These are phyloP conservation scores for Callipepla squamata DNA, from an alignment of 2,113 vertebrate genomes.

Conservation along the genomic window DNA sequence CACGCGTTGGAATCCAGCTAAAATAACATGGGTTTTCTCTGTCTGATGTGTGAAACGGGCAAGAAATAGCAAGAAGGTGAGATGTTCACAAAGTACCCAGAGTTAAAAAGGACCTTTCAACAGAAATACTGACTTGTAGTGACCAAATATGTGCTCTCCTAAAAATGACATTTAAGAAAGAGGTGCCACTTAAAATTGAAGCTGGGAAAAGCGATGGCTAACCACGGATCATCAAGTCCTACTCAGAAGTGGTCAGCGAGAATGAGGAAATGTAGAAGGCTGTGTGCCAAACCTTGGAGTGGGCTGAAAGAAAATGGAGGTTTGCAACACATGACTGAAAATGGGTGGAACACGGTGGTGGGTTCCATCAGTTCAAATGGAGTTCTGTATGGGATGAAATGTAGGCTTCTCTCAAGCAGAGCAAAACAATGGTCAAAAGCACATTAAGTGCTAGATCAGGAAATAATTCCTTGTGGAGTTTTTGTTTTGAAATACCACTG, in stretches of 20 bases:
- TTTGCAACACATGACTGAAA: background rate
- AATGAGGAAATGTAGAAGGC: fast-evolving
- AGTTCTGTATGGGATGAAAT: background rate
- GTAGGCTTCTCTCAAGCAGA: background rate
- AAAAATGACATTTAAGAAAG: background rate
- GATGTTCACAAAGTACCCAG: background rate
- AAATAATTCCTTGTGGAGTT: background rate
- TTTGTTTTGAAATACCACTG: background rate
- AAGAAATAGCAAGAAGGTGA: background rate
- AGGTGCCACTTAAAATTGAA: background rate
- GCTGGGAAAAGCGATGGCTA: background rate
- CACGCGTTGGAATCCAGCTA: background rate
- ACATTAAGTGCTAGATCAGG: background rate
- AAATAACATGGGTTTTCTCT: background rate
- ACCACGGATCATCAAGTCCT: fast-evolving
- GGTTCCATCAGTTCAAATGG: background rate
- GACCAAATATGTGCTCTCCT: background rate
- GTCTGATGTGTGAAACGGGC: background rate
- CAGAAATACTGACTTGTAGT: fast-evolving
- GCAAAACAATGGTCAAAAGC: background rate
- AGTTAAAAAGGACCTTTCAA: background rate
- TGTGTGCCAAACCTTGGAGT: fast-evolving
- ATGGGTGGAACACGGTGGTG: background rate
- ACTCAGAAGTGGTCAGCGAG: background rate
- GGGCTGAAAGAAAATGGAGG: background rate